Percentiles rank a stretch among this genome's conserved stretches.
phyloP scores from a whole-genome alignment of 1,140 invertebrate genomes.

The Heliconius himera region DNA sequence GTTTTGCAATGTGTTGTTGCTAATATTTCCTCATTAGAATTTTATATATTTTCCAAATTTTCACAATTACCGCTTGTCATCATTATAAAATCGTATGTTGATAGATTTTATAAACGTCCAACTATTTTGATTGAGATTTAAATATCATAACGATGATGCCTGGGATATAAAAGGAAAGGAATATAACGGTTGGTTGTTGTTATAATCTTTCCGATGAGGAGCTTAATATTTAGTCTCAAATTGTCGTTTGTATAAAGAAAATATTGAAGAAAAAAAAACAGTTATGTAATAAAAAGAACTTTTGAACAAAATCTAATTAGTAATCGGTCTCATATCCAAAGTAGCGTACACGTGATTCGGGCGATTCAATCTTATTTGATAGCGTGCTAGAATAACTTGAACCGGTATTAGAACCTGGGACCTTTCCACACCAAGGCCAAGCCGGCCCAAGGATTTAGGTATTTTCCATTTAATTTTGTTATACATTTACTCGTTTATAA shows the following conservation, averaged over 20 bases:
- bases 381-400: slow-evolving; percentile 5
- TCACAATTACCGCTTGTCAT: no score
- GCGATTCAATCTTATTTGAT: not conserved
- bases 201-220: not conserved
- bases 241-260: not conserved
- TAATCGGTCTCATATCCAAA: not conserved
- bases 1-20: not conserved
- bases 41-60: no score
- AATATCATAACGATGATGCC: no score
- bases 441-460: not conserved
- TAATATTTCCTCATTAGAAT: no score
- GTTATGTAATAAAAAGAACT: not conserved
- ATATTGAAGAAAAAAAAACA: not conserved
- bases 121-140: no score
- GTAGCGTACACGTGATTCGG: not conserved
- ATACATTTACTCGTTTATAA: not conserved
- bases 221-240: not conserved
- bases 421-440: not conserved
- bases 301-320: not conserved
- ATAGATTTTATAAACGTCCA: no score
- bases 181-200: not conserved
- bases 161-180: no score
- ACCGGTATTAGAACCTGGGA: not conserved
- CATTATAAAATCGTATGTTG: no score
- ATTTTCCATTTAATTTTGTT: no score